A percentile compares a stretch with the other conserved stretches of the same genome.
phyloP scores from a whole-genome alignment of 2,113 vertebrate species.

The Dasypus novemcinctus region DNA sequence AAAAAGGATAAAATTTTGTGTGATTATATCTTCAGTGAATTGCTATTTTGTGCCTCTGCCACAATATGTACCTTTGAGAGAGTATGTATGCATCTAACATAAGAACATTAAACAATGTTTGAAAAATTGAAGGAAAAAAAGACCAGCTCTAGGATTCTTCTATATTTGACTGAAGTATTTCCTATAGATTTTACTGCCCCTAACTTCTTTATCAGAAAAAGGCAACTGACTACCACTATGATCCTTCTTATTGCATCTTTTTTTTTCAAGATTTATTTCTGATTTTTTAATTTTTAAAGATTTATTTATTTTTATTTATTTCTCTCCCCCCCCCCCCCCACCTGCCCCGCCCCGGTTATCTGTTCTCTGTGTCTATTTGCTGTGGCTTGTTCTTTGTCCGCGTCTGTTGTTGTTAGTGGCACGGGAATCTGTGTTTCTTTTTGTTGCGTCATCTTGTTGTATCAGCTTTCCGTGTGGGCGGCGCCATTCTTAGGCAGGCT shows the following conservation, averaged over 20 bases:
- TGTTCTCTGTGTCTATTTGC: too few relatives aligned
- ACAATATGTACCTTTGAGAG: neutral
- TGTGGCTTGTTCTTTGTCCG: too few relatives aligned
- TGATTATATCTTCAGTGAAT: neutral
- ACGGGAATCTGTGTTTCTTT: too few relatives aligned
- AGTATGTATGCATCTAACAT: neutral
- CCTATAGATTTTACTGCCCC: neutral
- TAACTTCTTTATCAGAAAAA: constrained; percentile 10
- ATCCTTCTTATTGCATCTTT: neutral
- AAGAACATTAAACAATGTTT: neutral
- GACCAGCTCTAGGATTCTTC: neutral
- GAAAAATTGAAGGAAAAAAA: neutral
- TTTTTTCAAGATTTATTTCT: too few relatives aligned
- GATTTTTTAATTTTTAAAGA: too few relatives aligned
- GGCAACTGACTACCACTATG: neutral
- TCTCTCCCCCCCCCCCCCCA: too few relatives aligned
- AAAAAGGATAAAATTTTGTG: neutral
- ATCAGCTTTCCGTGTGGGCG: too few relatives aligned
- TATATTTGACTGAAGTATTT: neutral
- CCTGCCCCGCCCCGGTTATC: too few relatives aligned
- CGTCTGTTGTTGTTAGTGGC: too few relatives aligned
- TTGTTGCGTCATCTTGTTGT: too few relatives aligned
- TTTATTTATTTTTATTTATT: too few relatives aligned
- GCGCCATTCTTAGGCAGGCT: too few relatives aligned
- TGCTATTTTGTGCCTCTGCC: neutral